A percentile compares a stretch with the other conserved stretches of the same genome.
phyloP scores from a whole-genome alignment of 2,888 invertebrate genomes.

The Pinctada fucata region DNA sequence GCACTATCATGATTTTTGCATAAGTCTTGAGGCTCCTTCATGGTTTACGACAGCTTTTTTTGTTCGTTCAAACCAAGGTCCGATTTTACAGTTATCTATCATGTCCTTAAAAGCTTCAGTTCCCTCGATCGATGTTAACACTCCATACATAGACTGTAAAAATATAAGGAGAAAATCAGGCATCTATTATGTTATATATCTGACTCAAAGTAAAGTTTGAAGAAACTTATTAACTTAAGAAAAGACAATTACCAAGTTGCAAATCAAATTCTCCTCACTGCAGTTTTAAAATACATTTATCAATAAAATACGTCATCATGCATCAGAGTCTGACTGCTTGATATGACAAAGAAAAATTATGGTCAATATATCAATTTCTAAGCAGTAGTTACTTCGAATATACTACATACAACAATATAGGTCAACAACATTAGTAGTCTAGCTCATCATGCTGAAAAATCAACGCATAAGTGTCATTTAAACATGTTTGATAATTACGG shows the following conservation, averaged over 20 bases:
- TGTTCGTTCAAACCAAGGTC: constrained; percentile 87
- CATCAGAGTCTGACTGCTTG: too few species aligned
- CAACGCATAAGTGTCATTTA: too few species aligned
- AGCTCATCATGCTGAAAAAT: too few species aligned
- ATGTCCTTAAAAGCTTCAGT: constrained; percentile 92
- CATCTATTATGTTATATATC: not conserved
- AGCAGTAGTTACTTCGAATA: not conserved
- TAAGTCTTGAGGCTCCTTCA: constrained; percentile 77
- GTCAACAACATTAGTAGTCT: too few species aligned
- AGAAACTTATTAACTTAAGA: not conserved
- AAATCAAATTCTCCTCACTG: too few species aligned
- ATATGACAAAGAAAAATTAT: not conserved
- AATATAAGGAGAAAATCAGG: not conserved
- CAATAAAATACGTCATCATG: too few species aligned
- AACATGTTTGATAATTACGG: too few species aligned
- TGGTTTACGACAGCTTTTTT: constrained; percentile 82
- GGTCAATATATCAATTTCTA: not conserved
- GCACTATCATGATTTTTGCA: not conserved
- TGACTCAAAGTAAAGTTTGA: not conserved
- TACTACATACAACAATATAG: not conserved
- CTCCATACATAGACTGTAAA: constrained; percentile 87
- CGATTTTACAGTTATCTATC: constrained; percentile 84
- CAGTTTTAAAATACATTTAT: too few species aligned
- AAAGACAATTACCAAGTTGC: not conserved
- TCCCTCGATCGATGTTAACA: constrained; percentile 94